A percentile compares a stretch with the other conserved stretches of the same genome.
phyloP scores from a whole-genome alignment of 2,888 invertebrate species.

The Patella pellucida region DNA sequence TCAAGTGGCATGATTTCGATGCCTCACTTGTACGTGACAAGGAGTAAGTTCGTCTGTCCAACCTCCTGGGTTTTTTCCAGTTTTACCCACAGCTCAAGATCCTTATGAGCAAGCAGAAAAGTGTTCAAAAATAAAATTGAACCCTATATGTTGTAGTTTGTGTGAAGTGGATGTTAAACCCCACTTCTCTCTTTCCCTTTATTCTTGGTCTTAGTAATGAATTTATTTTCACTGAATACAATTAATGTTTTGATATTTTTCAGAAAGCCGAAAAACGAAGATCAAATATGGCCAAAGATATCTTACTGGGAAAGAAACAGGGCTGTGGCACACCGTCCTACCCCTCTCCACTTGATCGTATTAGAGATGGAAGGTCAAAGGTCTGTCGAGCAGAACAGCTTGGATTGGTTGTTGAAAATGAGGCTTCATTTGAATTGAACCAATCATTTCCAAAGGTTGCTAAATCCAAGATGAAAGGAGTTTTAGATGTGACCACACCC shows the following conservation, averaged over 20 bases:
- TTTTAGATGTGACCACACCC: background rate
- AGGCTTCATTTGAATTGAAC: constrained; percentile 75
- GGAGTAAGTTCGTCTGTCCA: too few relatives aligned
- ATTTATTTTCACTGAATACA: too few relatives aligned
- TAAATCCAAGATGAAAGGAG: constrained; percentile 27
- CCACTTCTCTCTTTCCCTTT: too few relatives aligned
- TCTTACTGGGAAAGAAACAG: background rate
- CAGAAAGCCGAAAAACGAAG: background rate
- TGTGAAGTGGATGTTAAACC: too few relatives aligned
- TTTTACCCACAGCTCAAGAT: too few relatives aligned
- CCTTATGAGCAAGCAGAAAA: too few relatives aligned
- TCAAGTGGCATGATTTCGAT: too few relatives aligned
- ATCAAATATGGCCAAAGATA: background rate
- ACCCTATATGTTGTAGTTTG: too few relatives aligned
- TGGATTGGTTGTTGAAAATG: constrained; percentile 44
- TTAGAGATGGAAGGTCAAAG: constrained; percentile 50
- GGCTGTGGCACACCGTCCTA: constrained; percentile 61
- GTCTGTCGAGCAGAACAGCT: constrained; percentile 60
- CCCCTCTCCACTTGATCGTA: constrained; percentile 67
- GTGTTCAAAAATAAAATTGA: too few relatives aligned
- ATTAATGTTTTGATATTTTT: background rate
- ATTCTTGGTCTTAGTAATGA: too few relatives aligned
- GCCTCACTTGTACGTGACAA: too few relatives aligned
- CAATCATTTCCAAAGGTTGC: constrained; percentile 76
- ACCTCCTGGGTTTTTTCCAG: too few relatives aligned